phyloP scores from a whole-genome alignment of 92 coral and sea anemone genomes.

The Porites evermanni region DNA sequence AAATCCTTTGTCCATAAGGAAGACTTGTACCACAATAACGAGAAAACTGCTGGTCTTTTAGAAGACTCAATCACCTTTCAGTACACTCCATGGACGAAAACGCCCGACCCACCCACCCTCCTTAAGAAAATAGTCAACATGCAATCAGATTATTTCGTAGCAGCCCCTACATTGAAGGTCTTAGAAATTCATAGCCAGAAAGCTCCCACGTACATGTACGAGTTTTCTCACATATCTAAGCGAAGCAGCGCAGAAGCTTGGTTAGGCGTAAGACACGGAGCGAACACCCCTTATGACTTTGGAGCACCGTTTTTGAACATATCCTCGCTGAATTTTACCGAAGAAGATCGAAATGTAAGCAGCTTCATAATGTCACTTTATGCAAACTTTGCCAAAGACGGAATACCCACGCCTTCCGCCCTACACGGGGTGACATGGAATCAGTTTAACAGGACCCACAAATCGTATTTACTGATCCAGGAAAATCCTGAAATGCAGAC shows the following conservation, averaged over 20 bases:
- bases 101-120: conserved; percentile 55
- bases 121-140: conserved; percentile 48
- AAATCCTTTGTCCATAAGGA: not conserved
- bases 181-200: conserved; percentile 53
- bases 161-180: conserved; percentile 71
- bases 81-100: conserved; percentile 73
- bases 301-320: conserved; percentile 70
- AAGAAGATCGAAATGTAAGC: conserved; percentile 71
- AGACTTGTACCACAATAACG: not conserved
- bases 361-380: conserved; percentile 63
- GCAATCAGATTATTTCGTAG: conserved; percentile 66
- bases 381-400: conserved; percentile 71
- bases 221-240: conserved; percentile 59
- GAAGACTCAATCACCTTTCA: conserved; percentile 77
- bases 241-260: conserved; percentile 12
- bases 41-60: conserved; percentile 33
- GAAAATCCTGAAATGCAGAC: conserved; percentile 52
- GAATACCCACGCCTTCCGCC: conserved; percentile 62
- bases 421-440: conserved; percentile 63
- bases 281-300: conserved; percentile 67
- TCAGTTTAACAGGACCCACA: conserved; percentile 40
- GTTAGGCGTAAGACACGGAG: conserved; percentile 63
- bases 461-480: conserved; percentile 56
- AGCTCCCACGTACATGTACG: conserved; percentile 64
- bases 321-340: conserved; percentile 29